Conservation (phyloP, 2,113 vertebrate genomes). For the Chionomys nivalis region DNA sequence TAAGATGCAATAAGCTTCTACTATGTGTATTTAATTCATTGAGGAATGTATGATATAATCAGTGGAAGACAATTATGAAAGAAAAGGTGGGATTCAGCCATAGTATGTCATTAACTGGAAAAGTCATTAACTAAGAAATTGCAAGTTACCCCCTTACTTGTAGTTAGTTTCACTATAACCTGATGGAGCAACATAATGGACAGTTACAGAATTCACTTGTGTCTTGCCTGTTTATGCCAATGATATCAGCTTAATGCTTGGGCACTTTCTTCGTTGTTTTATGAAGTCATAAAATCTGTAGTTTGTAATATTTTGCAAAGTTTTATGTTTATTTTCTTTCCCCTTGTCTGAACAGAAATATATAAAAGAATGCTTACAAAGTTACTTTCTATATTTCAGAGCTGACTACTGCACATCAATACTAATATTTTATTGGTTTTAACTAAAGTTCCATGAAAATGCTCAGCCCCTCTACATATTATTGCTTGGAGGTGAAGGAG, state of each 20-base stretch:
- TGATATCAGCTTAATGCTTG: not conserved
- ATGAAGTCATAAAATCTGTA: not conserved
- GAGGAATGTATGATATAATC: not conserved
- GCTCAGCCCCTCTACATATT: conserved; percentile 19
- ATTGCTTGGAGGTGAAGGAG: conserved; percentile 58
- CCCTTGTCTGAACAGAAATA: not conserved
- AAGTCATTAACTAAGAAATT: conserved; percentile 1
- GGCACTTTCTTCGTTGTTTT: not conserved
- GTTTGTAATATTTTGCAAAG: not conserved
- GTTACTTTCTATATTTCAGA: conserved; percentile 11
- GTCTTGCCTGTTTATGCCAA: not conserved
- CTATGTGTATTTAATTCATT: not conserved
- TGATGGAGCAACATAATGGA: not conserved
- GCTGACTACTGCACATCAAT: conserved; percentile 54
- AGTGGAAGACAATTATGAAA: not conserved
- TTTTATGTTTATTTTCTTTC: not conserved
- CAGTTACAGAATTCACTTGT: not conserved
- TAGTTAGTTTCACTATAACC: not conserved
- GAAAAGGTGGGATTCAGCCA: not conserved
- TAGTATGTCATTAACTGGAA: not conserved
- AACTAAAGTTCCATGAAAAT: conserved; percentile 65
- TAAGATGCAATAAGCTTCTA: not conserved
- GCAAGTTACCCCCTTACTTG: not conserved
- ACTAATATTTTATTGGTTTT: conserved; percentile 67
- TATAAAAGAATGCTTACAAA: conserved; percentile 1